Conservation (phyloP, 2,113 vertebrate species). For the Talpa occidentalis region DNA sequence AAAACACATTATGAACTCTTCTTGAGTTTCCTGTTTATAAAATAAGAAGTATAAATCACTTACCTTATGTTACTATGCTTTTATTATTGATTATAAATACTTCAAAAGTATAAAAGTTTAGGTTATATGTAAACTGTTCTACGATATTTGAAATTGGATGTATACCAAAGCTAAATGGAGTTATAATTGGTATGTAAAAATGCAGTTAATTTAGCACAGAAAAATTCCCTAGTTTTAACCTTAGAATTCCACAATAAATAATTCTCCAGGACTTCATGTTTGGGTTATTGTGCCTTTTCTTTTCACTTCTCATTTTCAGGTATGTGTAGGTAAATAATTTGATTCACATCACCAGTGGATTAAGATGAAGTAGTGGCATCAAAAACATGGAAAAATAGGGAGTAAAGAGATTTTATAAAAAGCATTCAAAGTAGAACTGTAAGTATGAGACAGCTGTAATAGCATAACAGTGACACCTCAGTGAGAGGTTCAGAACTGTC, state of each 20-base stretch:
- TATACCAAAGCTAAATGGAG: not conserved
- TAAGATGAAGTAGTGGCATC: not conserved
- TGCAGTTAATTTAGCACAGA: not conserved
- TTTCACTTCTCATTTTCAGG: not conserved
- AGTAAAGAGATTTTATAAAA: not conserved
- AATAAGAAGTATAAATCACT: not conserved
- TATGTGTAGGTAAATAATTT: not conserved
- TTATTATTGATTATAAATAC: not conserved
- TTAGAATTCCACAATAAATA: not conserved
- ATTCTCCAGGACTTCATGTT: not conserved
- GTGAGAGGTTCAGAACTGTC: not conserved
- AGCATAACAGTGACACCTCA: not conserved
- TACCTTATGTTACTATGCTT: not conserved
- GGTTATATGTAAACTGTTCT: not conserved
- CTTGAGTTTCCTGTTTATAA: not conserved
- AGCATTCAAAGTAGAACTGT: not conserved
- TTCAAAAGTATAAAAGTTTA: not conserved
- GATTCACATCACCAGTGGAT: not conserved
- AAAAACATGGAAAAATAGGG: not conserved
- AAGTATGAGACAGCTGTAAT: not conserved
- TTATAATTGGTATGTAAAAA: not conserved
- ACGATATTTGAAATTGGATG: not conserved
- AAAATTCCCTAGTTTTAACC: not conserved
- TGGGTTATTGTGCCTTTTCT: not conserved
- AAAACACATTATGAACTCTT: not conserved